Evolutionary conservation across 2,888 invertebrate species (phyloP), one percentile per base, ranked within the genome.

Genomic region (Halocaridina rubra): DNA sequence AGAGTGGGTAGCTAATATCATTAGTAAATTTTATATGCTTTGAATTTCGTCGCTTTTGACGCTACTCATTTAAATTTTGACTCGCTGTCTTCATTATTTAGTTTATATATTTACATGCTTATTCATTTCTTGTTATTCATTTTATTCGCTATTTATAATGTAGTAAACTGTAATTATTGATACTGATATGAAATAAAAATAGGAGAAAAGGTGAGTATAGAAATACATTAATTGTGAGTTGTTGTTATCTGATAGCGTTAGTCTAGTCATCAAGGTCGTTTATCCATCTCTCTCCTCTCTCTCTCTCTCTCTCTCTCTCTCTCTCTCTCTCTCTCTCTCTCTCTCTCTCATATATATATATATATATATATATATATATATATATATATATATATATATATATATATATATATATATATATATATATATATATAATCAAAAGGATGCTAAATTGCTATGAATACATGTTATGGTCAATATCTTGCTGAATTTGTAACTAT

Each of bases 281-380:
- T 59, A n/a, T 59, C 13, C 22, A 3, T 59, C 59, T 59, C 59
- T 7, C 5, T 59, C 59, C 22, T 69, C 69, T 27, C 69, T 27
- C 24, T 69, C 69, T 69, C 29, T 69, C 29, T 69, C 69, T 69
- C 69, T 69, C 69, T 69, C 29, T 29, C 69, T 69, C 69, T 69
- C 27, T 27, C 69, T 69, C 29, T 69, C 27, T 69, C 69, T 27
- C 24, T 27, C 29, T 69, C 2, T 27, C 27, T 27, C 29, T 27
- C 69, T 69, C 22, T 53, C 16, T 2, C 13, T 53, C 5, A 53
- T 53, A 13, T n/a, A n/a, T 53, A 13, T 5, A 10, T 5, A 13
- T 53, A 13, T 5, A 53, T 53, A 53, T 53, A 53, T 53, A 53
- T 53, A 53, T 53, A 53, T 53, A 53, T 53, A 53, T 53, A 53